These are phyloP conservation scores for Dasypolia templi DNA, from an alignment of 2,888 invertebrate species.

Conservation along the genomic window DNA sequence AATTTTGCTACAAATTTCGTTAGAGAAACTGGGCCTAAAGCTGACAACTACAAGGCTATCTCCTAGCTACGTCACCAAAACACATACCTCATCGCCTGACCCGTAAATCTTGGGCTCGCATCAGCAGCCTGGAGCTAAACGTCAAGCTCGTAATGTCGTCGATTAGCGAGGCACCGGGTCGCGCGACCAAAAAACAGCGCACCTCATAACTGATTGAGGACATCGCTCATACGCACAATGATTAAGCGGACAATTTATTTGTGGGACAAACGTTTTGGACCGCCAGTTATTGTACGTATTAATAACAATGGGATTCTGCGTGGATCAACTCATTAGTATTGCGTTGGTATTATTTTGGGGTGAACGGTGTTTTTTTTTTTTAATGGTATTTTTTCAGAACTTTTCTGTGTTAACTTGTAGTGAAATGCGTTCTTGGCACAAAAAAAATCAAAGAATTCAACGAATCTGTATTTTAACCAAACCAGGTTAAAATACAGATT, in stretches of 20 bases:
- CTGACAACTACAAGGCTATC: not conserved
- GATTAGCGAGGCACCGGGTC: slow-evolving; percentile 75
- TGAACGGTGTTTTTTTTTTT: slow-evolving; percentile 30
- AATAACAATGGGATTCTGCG: slow-evolving; percentile 61
- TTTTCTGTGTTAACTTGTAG: not conserved
- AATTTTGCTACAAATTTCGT: not conserved
- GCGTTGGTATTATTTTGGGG: slow-evolving; percentile 48
- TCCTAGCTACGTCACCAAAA: slow-evolving; percentile 8
- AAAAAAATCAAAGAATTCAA: not conserved
- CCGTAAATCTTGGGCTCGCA: slow-evolving; percentile 63
- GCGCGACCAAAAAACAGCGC: slow-evolving; percentile 74
- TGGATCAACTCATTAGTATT: slow-evolving; percentile 62
- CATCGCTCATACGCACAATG: slow-evolving; percentile 80
- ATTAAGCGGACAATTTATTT: slow-evolving; percentile 84
- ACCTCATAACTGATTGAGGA: slow-evolving; percentile 74
- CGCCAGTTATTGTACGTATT: slow-evolving; percentile 63
- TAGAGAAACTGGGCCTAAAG: not conserved
- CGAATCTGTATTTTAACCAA: not conserved
- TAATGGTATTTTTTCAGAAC: not conserved
- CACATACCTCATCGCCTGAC: slow-evolving; percentile 28
- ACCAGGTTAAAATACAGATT: no score
- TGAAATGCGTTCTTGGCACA: not conserved
- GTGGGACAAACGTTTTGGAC: slow-evolving; percentile 69
- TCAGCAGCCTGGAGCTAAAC: slow-evolving; percentile 66
- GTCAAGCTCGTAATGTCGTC: slow-evolving; percentile 76